Evolutionary conservation across 2,888 invertebrate genomes (phyloP), one percentile per base, ranked within the genome.

Genomic region (Labia minor): DNA sequence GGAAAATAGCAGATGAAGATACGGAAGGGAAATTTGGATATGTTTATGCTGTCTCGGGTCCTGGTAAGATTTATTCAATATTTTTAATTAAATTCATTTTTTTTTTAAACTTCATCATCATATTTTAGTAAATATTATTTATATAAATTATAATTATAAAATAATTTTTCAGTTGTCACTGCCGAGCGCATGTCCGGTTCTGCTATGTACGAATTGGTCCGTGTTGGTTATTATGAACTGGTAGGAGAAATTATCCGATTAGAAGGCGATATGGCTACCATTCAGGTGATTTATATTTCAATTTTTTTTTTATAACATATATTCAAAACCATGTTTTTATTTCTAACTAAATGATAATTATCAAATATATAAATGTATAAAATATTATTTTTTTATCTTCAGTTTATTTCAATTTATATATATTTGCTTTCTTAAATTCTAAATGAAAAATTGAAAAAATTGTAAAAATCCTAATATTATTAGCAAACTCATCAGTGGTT

Each of bases 201-300:
- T 21, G 98, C 98, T 85, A 99, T 99, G 97, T 99, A 98, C 88
- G 99, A 99, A 82, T 80, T 99, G 82, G 99, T 99, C 71, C 88
- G 99, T 73, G 99, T 99, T 61, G 99, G 99, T 1, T 97, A 99
- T 81, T 86, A 88, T 73, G 97, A 99, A 80, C 83, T 99, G 75
- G 99, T 99, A 16, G 99, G 99, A 72, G 99, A 99, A 83, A 99
- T 99, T 81, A 99, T 99, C 81, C 90, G 99, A 81, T 85, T 99
- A 71, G 99, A 99, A 81, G 97, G 97, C 69, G 99, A 99, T 81
- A 92, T 96, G 90, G 99, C 99, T 70, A 99, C 99, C 73, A 98
- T 99, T 79, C 99, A 99, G 86, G 98, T 94, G n/a, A n/a, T n/a
- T n/a, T n/a, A n/a, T n/a, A n/a, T n/a, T n/a, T n/a, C n/a, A n/a